Percentiles rank a stretch among this genome's conserved stretches.
These are phyloP conservation scores for Plutomurus gul DNA, from an alignment of 1,140 invertebrate genomes.

Conservation along the genomic window DNA sequence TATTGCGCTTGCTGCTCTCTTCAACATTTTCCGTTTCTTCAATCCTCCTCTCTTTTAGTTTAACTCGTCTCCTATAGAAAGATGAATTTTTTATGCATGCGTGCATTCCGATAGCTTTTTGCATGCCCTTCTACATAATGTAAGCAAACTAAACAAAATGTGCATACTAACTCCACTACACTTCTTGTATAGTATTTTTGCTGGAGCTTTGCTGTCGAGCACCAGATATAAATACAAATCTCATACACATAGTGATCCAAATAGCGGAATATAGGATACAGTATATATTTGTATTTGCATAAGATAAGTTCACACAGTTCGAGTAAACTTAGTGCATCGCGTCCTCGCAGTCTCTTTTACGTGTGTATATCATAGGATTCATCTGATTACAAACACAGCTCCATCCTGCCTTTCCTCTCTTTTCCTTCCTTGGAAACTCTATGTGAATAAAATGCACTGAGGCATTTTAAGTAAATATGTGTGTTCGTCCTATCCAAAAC, in stretches of 20 bases:
- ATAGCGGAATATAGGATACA: background rate
- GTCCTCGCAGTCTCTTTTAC: no score
- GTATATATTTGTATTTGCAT: background rate
- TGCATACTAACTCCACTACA: background rate
- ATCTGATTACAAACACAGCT: background rate
- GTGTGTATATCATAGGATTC: background rate
- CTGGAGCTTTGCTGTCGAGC: no score
- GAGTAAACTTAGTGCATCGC: no score
- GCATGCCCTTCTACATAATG: slow-evolving; percentile 31
- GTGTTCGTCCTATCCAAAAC: background rate
- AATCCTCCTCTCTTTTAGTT: background rate
- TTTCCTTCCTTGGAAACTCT: background rate
- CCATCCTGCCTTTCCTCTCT: background rate
- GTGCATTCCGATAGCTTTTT: slow-evolving; percentile 26
- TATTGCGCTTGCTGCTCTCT: slow-evolving; percentile 42
- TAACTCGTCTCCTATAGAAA: background rate
- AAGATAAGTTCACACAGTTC: background rate
- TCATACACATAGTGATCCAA: no score
- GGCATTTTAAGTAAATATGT: no score
- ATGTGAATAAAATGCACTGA: background rate
- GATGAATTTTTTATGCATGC: slow-evolving; percentile 39
- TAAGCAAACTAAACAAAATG: slow-evolving; percentile 21
- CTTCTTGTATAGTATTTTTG: no score
- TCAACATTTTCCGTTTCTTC: slow-evolving; percentile 31
- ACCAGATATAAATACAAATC: no score